Percentiles rank a stretch among this genome's conserved stretches.
These are phyloP conservation scores for Bubo scandiacus DNA, from an alignment of 2,113 vertebrate species.

Conservation along the genomic window DNA sequence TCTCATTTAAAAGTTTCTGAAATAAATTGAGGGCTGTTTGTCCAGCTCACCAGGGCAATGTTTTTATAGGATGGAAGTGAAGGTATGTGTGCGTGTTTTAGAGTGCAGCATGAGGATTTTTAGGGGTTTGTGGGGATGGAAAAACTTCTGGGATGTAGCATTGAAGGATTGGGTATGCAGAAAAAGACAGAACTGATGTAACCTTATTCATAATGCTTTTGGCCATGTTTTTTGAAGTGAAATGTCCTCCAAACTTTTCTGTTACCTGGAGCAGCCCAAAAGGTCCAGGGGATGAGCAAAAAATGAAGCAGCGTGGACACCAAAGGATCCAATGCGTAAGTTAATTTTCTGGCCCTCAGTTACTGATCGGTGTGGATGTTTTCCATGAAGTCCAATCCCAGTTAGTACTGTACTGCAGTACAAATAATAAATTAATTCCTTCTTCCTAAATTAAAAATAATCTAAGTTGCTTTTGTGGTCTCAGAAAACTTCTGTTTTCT, in stretches of 20 bases:
- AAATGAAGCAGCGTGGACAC: neutral
- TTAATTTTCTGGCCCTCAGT: neutral
- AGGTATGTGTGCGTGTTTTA: neutral
- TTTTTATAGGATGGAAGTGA: neutral
- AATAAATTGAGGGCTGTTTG: neutral
- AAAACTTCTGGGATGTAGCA: neutral
- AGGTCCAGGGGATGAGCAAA: rapidly evolving
- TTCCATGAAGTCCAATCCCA: neutral
- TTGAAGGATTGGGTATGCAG: neutral
- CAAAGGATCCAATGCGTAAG: neutral
- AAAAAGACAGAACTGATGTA: neutral
- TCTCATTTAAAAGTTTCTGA: neutral
- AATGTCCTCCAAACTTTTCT: neutral
- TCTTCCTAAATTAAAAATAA: neutral
- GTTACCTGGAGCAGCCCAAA: neutral
- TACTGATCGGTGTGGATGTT: neutral
- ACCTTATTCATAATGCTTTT: neutral
- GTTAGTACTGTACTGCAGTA: neutral
- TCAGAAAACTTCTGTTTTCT: neutral
- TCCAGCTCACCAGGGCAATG: neutral
- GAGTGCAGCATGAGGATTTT: neutral
- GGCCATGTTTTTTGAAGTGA: neutral
- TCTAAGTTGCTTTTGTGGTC: neutral
- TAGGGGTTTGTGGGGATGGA: neutral
- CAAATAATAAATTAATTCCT: neutral